Evolutionary conservation across 1,140 invertebrate genomes (phyloP).

Genomic region (Drosophila sproati): DNA sequence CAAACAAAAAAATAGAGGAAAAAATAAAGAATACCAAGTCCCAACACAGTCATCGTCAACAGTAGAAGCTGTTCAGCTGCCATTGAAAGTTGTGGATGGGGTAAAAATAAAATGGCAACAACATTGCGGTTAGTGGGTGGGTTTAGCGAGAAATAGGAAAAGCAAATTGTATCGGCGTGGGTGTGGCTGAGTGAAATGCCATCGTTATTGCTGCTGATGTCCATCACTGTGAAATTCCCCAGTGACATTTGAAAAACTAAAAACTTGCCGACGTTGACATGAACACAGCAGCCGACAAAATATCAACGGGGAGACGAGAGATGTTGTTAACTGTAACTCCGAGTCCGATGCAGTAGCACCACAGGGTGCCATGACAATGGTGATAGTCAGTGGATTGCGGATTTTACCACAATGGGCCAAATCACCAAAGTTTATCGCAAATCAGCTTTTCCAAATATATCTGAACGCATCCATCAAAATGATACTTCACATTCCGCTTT

Average conservation of each 20-base stretch:
- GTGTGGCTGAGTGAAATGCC: neutral
- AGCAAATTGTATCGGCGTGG: neutral
- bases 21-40: constrained; percentile 30
- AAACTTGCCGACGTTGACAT: constrained; percentile 66
- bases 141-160: constrained; percentile 17
- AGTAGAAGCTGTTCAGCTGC: constrained; percentile 40
- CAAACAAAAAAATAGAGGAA: constrained; percentile 6
- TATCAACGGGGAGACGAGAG: neutral
- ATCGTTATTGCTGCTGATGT: constrained; percentile 50
- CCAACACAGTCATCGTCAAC: constrained; percentile 65
- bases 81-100: neutral
- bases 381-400: constrained; percentile 13
- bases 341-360: neutral
- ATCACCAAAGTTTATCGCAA: constrained; percentile 63
- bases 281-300: constrained; percentile 46
- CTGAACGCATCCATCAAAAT: constrained; percentile 68
- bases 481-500: constrained; percentile 25
- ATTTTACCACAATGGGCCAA: constrained; percentile 49
- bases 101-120: constrained; percentile 39
- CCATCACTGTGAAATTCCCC: constrained; percentile 77
- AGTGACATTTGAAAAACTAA: constrained; percentile 80
- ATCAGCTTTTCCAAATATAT: constrained; percentile 49
- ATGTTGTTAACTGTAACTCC: constrained; percentile 16
- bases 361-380: constrained; percentile 16
- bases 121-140: constrained; percentile 37